Evolutionary conservation across 2,113 vertebrate genomes (phyloP), one percentile per base, ranked within the genome.

Genomic region (Nothocercus nigrocapillus): DNA sequence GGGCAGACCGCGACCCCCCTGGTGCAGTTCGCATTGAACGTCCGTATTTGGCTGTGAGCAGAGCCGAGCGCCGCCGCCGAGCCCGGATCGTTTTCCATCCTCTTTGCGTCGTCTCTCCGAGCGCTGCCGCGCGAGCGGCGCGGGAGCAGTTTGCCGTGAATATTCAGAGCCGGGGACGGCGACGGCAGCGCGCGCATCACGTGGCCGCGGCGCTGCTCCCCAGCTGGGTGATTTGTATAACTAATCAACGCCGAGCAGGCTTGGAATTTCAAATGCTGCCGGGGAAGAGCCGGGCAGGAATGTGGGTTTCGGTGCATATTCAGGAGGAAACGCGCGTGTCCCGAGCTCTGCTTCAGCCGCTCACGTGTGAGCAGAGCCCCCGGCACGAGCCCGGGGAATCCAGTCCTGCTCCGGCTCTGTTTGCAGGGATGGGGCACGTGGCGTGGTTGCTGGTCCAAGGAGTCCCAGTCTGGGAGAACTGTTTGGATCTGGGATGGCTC

Each of bases 231-330:
- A 69, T 91, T 95, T 74, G 92, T 36, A 58, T 83, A 68, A 13
- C 51, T 93, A 75, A 95, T 78, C 94, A 86, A 80, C 70, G 27
- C 75, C 59, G 78, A 20, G 88, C 11, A 7, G 0, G 49, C 9
- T 91, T 69, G 69, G 92, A 95, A 93, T 95, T 96, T 74, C 94
- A 94, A 81, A 93, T 70, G 51, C 56, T 56, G 51, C 4, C 68
- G 73, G 75, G 63, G 82, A 67, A 83, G 79, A 76, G 28, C 49
- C 72, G 5, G 76, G 90, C 80, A 58, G 95, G 85, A 45, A 81
- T 90, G 56, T 1, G 86, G 73, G 72, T 30, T 91, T 59, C 10
- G 72, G 85, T 76, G 94, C 67, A 70, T 16, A 12, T 30, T 80
- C 92, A 42, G 62, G 75, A 53, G 59, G 88, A 70, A 90, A 32